Evolutionary conservation across 2,113 vertebrate species (phyloP), one percentile per base, ranked within the genome.

Genomic region (Brachyhypopomus gauderio): DNA sequence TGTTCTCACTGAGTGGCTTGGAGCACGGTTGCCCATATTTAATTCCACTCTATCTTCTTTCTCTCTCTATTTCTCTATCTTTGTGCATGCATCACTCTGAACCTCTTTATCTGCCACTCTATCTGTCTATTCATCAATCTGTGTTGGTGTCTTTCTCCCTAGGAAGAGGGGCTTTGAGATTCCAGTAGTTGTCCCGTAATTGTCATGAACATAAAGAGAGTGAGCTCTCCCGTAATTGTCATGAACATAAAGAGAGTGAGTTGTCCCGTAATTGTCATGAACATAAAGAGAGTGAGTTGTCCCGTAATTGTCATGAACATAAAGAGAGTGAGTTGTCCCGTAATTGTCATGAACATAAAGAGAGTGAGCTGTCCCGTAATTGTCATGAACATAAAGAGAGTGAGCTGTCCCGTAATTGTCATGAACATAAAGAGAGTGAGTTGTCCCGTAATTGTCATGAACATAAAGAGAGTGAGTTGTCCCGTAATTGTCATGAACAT

Each of bases 231-330:
- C n/a, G n/a, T n/a, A n/a, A n/a, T 62, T 60, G n/a, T 9, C 30
- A 72, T 72, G 71, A 16, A 79, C 60, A 27, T 79, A 20, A 72
- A 27, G 11, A 23, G 36, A 71, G 22, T 8, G 30, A 66, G 60
- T n/a, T n/a, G n/a, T n/a, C n/a, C n/a, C n/a, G n/a, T n/a, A n/a
- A n/a, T 62, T 60, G n/a, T 9, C 30, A 72, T 72, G 71, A 16
- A 79, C 60, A 27, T 79, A 20, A 72, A 27, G 11, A 23, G 36
- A 71, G 22, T 8, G 30, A 66, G 60, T n/a, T n/a, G n/a, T n/a
- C n/a, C n/a, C n/a, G n/a, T n/a, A n/a, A n/a, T 62, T 60, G n/a
- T 9, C 30, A 72, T 72, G 71, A 16, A 79, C 60, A 27, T 79
- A 20, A 72, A 27, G 11, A 23, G 36, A 71, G 22, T 8, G 30